Conservation (phyloP, 2,797 vertebrate species). For the Ispidina lecontei region DNA sequence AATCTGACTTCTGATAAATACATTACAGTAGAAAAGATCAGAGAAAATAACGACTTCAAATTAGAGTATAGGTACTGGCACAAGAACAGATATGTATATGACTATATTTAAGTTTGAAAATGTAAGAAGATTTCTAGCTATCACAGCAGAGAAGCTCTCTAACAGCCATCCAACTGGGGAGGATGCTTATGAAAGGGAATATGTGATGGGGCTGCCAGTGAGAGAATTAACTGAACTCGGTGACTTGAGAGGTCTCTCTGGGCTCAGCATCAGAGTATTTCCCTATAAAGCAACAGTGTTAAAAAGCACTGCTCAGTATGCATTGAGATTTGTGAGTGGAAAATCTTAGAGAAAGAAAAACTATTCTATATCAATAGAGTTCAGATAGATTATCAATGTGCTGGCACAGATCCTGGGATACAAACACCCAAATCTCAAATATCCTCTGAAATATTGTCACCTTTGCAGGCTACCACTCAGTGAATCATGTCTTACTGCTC, state of each 20-base stretch:
- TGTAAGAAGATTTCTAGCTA: neutral
- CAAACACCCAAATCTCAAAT: neutral
- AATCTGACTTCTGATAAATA: slow-evolving; percentile 10
- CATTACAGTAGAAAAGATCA: neutral
- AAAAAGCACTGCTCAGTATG: neutral
- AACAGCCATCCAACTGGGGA: neutral
- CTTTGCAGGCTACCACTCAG: neutral
- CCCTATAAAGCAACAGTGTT: neutral
- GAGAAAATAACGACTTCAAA: slow-evolving; percentile 1
- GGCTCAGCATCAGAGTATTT: neutral
- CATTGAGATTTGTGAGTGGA: neutral
- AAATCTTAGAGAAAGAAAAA: slow-evolving; percentile 3
- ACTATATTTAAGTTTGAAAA: neutral
- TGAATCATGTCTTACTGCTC: neutral
- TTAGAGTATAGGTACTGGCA: neutral
- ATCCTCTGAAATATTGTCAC: neutral
- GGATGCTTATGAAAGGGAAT: neutral
- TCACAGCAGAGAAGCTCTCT: neutral
- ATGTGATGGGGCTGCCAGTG: neutral
- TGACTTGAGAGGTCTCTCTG: neutral
- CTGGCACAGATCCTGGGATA: neutral
- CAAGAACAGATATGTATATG: neutral
- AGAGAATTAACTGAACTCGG: slow-evolving; percentile 15
- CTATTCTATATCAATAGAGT: neutral
- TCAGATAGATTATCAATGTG: neutral